phyloP scores from a whole-genome alignment of 2,888 invertebrate species.

The Eristalis intricaria region DNA sequence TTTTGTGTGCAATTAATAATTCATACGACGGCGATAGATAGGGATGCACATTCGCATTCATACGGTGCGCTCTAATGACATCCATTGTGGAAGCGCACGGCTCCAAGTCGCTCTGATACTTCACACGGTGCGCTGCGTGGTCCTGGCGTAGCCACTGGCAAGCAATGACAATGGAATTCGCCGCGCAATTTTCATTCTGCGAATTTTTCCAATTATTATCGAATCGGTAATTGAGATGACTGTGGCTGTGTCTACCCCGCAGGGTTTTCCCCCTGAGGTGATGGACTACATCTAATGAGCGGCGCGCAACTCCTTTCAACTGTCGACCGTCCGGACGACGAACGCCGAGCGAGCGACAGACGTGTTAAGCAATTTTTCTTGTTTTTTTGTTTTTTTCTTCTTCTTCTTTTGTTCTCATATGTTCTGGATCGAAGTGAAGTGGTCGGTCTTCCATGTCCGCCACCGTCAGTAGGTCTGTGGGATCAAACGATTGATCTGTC shows the following conservation, averaged over 20 bases:
- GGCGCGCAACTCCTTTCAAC: conserved; percentile 40
- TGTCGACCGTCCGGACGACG: neutral
- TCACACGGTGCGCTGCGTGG: conserved; percentile 54
- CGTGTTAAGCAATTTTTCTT: conserved; percentile 71
- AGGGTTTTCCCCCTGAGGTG: conserved; percentile 58
- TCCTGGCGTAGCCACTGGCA: neutral
- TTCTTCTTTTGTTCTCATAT: conserved; percentile 32
- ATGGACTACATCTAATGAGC: conserved; percentile 70
- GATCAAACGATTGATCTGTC: conserved; percentile 70
- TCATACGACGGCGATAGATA: conserved; percentile 60
- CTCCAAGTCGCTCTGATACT: conserved; percentile 26
- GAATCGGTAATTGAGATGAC: conserved; percentile 71
- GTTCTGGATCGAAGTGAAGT: conserved; percentile 9
- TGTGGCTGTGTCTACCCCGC: conserved; percentile 51
- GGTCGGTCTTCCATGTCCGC: conserved; percentile 4
- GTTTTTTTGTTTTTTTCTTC: no score
- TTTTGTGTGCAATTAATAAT: conserved; percentile 61
- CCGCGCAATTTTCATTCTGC: conserved; percentile 71
- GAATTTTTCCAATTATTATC: conserved; percentile 73
- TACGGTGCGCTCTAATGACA: conserved; percentile 50
- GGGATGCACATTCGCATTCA: conserved; percentile 55
- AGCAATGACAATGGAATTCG: conserved; percentile 69
- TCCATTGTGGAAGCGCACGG: neutral
- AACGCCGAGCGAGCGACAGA: conserved; percentile 31
- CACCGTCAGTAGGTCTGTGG: conserved; percentile 64